Evolutionary conservation across 2,797 vertebrate genomes (phyloP), one percentile per base, ranked within the genome.

Genomic region (Podarcis lilfordi): DNA sequence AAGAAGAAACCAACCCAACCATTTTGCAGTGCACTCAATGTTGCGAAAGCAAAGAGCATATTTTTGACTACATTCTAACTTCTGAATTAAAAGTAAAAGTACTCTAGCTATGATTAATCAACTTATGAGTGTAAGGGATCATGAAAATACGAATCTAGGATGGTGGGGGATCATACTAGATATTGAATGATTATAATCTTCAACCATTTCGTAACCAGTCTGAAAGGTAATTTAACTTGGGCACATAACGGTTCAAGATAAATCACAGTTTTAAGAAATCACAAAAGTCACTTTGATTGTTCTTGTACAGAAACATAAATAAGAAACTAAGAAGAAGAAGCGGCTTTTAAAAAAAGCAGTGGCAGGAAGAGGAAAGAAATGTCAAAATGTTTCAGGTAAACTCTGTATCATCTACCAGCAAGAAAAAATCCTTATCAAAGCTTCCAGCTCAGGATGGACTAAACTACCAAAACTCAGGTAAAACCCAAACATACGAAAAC

Each of bases 61-160:
- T 61, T 89, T 89, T 59, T 83, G 35, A 86, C 71, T 84, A 40
- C 79, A 77, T 68, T 89, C 15, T 81, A 74, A 43, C n/a, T 9
- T 71, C 25, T 0, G 91, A 32, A 15, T 37, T 69, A 37, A 69
- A 69, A 61, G 69, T 25, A 21, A 71, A 15, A 84, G 69, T 37
- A 43, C 32, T 76, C 55, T 45, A 72, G 27, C 17, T 78, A 88
- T 55, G 17, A 69, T 27, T 35, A 45, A 35, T 80, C 78, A 80
- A 1, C 50, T 8, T 61, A 35, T 80, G 55, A n/a, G 9, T 23
- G 11, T 55, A 50, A 68, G 19, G 43, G 19, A 25, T 8, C 17
- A 32, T 72, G 21, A 6, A 55, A 11, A 50, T 50, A 50, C 37
- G 23, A 59, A 55, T 82, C 21, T 59, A 32, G 82, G 50, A 55